phyloP scores from a whole-genome alignment of 2,888 invertebrate species.

The Lasioglossum zephyrum region DNA sequence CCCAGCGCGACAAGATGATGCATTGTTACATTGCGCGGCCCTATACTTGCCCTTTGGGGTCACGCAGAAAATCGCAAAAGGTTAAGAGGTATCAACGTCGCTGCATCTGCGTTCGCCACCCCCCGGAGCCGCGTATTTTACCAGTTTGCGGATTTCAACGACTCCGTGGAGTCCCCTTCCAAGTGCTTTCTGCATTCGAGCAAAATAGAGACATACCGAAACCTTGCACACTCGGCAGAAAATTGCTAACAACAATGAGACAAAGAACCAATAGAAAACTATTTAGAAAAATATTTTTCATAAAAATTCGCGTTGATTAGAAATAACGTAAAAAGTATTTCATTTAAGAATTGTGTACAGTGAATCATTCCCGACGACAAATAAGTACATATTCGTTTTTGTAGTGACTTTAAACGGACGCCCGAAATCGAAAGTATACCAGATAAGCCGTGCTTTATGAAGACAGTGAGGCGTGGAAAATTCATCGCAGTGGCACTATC shows the following conservation, averaged over 20 bases:
- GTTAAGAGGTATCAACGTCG: slow-evolving; percentile 68
- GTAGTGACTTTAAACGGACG: background rate
- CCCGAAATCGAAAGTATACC: background rate
- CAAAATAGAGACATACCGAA: background rate
- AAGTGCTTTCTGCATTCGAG: background rate
- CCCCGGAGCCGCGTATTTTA: slow-evolving; percentile 7
- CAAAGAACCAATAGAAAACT: background rate
- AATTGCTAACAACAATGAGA: background rate
- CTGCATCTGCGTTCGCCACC: slow-evolving; percentile 53
- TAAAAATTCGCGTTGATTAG: background rate
- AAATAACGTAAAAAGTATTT: background rate
- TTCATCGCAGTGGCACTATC: slow-evolving; percentile 15
- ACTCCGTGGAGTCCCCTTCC: background rate
- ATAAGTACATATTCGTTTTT: background rate
- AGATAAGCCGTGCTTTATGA: background rate
- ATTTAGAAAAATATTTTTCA: too few relatives aligned
- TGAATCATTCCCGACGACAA: background rate
- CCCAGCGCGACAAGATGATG: slow-evolving; percentile 83
- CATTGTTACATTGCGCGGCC: slow-evolving; percentile 77
- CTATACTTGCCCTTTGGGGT: slow-evolving; percentile 72
- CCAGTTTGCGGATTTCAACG: slow-evolving; percentile 25
- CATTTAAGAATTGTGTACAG: background rate
- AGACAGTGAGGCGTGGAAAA: slow-evolving; percentile 15
- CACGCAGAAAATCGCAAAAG: slow-evolving; percentile 72
- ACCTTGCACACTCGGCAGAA: background rate